Evolutionary conservation across 2,113 vertebrate species (phyloP).

Genomic region (Motacilla alba): DNA sequence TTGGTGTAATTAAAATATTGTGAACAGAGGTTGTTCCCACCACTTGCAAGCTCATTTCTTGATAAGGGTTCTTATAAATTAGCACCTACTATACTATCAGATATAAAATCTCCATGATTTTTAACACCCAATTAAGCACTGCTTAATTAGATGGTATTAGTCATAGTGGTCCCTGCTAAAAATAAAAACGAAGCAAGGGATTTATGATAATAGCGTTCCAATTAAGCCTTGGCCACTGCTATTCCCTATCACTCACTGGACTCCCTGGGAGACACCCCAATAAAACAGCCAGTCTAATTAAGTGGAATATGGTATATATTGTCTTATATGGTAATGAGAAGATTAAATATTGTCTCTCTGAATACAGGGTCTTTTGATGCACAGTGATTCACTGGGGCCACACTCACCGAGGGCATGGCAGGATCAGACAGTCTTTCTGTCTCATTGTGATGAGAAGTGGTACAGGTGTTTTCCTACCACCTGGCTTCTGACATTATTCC

Average conservation of each 20-base stretch:
- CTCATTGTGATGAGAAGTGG: not conserved
- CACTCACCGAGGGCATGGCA: not conserved
- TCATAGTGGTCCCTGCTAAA: not conserved
- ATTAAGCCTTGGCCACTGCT: not conserved
- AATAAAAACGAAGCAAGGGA: not conserved
- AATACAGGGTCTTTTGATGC: not conserved
- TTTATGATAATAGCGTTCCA: not conserved
- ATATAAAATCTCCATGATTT: constrained; percentile 6
- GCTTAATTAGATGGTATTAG: constrained; percentile 32
- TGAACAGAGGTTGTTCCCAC: not conserved
- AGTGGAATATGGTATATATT: not conserved
- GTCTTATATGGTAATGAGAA: not conserved
- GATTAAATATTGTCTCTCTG: not conserved
- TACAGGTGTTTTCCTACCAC: not conserved
- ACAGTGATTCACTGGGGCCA: not conserved
- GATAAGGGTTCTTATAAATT: not conserved
- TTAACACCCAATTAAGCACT: constrained; percentile 27
- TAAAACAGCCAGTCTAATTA: not conserved
- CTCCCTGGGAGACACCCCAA: not conserved
- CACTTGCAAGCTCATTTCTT: not conserved
- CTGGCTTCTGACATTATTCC: not conserved
- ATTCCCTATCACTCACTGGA: not conserved
- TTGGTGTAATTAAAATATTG: not conserved
- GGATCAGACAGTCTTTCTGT: not conserved
- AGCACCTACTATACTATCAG: not conserved